Base-by-base conservation (phyloP, 2,888 invertebrate species). In the Prenolepis imparis region DNA sequence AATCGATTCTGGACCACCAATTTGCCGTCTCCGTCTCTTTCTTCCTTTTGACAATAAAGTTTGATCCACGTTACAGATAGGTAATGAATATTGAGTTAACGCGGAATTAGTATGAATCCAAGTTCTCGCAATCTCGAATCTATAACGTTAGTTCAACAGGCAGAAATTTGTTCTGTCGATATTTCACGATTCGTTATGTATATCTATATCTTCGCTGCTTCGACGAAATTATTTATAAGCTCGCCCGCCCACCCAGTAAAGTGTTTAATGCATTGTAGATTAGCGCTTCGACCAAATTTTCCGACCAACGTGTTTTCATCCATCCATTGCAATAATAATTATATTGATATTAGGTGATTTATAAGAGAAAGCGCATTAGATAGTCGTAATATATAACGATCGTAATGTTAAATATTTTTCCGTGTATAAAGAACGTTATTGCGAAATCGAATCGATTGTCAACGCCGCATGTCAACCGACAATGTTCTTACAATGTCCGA, bases 101-200 rank as follows among this genome's bases (percentile, higher is more conserved):
- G 11, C 55, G 32, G 55, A 55, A 70, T 78, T 78, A 78, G 57
- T 28, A 18, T 15, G 4, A 44, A 48, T 6, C 15, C 4, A 55
- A 64, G 28, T 64, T 61, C 15, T 21, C 36, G 6, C 41, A 44
- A 11, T 57, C 48, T 48, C 41, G 55, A 57, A 21, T 78, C 39
- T 66, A 57, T 57, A 78, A 57, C 41, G 12, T 70, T 15, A 32
- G 41, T 78, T 78, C 77, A 68, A 78, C 68, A 70, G 57, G 32
- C 78, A 44, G 32, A 57, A 59, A 59, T 63, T 78, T 12, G 57
- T 59, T 21, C 57, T 15, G 32, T 78, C 77, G 57, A 77, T 77
- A 68, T 41, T 41, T 68, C 28, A 68, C 68, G 57, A 52, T 11
- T 12, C 12, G 52, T 24, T 67, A 64, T n/a, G 6, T 44, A n/a